Conservation (phyloP, 2,113 vertebrate genomes). For the Azemiops feae region DNA sequence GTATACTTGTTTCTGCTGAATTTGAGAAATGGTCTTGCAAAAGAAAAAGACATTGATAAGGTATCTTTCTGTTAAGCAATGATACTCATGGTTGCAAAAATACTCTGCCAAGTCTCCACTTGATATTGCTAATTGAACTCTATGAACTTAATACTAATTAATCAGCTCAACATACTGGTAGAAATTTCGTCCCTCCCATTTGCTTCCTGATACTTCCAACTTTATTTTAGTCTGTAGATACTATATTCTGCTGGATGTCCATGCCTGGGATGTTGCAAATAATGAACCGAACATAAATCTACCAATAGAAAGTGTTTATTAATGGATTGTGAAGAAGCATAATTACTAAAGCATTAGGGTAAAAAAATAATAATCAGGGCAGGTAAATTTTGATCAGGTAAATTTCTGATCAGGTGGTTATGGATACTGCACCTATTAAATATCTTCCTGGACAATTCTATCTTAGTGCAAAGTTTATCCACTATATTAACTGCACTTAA, state of each 20-base stretch:
- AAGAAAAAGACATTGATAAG: not conserved
- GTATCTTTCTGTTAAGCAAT: not conserved
- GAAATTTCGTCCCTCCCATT: not conserved
- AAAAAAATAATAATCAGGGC: not conserved
- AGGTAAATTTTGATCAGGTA: not conserved
- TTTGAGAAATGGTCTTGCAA: not conserved
- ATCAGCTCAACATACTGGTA: not conserved
- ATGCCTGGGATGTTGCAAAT: not conserved
- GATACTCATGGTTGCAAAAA: not conserved
- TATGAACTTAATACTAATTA: not conserved
- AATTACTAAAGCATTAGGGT: not conserved
- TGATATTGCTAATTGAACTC: not conserved
- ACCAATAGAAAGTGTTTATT: not conserved
- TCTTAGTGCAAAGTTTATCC: no score
- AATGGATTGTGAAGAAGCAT: not conserved
- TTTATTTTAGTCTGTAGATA: not conserved
- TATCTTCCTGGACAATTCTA: no score
- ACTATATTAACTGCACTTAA: no score
- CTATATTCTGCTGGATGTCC: not conserved
- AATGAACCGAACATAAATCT: not conserved
- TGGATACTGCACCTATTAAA: no score
- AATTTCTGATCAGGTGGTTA: no score
- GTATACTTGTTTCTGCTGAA: not conserved
- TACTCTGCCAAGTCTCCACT: not conserved
- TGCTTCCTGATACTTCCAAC: not conserved